Base-by-base conservation (phyloP, 2,797 vertebrate genomes). In the Monodelphis domestica region DNA sequence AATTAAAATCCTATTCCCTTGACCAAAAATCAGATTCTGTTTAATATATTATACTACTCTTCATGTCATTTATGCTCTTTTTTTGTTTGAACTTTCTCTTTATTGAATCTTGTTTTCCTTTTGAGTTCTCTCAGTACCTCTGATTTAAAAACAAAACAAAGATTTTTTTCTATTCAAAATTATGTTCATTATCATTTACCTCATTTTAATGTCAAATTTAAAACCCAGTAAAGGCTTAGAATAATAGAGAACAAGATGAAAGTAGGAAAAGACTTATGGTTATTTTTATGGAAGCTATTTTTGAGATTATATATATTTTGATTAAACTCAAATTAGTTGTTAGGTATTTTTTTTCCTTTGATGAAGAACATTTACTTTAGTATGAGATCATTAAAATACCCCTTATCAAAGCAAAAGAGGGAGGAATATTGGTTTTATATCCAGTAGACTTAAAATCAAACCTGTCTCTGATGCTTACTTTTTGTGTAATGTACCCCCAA, bases 241-340 rank as follows among this genome's bases (percentile, higher is more conserved):
- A 89, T 26, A n/a, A 87, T 52, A 94, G 90, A 84, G 91, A 90
- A 89, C 29, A 5, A 5, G 70, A 78, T 90, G 78, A 93, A 52
- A 96, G 95, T 29, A 90, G 28, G 2, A 56, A 87, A 14, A 92
- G 51, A 89, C 33, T 90, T 93, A 50, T 21, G 89, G 38, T 91
- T 89, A 24, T 89, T 93, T 30, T 59, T 91, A 93, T 54, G 24
- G 84, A 93, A 96, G 56, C 38, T 0, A 7, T 84, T 70, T 24
- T 54, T 28, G 56, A 57, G 91, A 91, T 84, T 93, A 55, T 91
- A 95, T 92, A 78, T 54, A 5, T 92, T 94, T 95, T 59, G 89
- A 30, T 94, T 90, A 59, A 87, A 52, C n/a, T 91, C 29, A 10
- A 28, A 55, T 45, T 89, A 57, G 91, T 87, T 21, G 54, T 91